Evolutionary conservation across 2,888 invertebrate genomes (phyloP).

Genomic region (Rhimphoctona megacephalus): DNA sequence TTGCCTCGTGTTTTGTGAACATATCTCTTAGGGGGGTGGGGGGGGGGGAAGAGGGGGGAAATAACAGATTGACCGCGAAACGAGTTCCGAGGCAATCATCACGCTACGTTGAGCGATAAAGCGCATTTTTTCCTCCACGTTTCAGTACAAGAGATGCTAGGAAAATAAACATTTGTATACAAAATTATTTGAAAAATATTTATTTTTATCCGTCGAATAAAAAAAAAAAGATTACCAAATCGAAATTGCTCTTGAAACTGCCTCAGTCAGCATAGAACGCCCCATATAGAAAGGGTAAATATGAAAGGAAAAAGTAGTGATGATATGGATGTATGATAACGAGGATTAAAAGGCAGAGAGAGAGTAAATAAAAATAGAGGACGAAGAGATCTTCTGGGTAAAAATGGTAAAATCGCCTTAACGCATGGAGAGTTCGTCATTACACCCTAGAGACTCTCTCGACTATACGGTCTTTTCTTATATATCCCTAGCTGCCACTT

Average conservation of each 20-base stretch:
- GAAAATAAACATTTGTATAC: background rate
- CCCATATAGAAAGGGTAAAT: background rate
- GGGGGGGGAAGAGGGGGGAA: too few relatives aligned
- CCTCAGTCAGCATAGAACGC: background rate
- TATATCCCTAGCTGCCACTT: conserved; percentile 45
- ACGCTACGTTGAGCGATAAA: conserved; percentile 33
- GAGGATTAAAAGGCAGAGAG: conserved; percentile 1
- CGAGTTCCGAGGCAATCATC: conserved; percentile 15
- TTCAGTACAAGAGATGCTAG: background rate
- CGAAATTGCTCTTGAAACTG: background rate
- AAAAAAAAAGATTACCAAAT: background rate
- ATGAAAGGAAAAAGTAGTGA: conserved; percentile 14
- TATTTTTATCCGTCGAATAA: background rate
- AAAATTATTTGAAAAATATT: background rate
- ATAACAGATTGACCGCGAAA: conserved; percentile 41
- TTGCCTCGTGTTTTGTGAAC: conserved; percentile 19
- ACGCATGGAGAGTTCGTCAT: conserved; percentile 62
- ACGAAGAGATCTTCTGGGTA: conserved; percentile 52
- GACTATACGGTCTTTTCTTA: conserved; percentile 29
- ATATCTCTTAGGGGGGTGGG: conserved; percentile 20
- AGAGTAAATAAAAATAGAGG: conserved; percentile 56
- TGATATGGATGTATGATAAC: conserved; percentile 37
- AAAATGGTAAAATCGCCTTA: conserved; percentile 73
- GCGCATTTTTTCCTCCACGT: background rate
- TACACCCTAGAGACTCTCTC: conserved; percentile 49